Conservation (phyloP, 1,140 invertebrate species). For the Trichonephila clavata region DNA sequence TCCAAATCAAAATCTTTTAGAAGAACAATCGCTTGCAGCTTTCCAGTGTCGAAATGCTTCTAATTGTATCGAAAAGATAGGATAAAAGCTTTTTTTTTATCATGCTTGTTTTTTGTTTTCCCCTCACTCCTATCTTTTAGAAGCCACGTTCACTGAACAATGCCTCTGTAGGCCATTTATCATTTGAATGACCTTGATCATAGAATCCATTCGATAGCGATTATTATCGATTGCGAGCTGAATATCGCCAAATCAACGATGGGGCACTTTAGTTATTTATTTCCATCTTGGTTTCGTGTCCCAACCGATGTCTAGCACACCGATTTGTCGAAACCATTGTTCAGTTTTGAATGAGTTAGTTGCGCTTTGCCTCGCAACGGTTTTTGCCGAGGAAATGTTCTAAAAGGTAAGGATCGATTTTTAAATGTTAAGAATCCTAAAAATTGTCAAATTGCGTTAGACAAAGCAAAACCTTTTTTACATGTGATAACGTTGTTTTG, state of each 20-base stretch:
- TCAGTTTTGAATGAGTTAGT: not conserved
- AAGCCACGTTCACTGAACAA: constrained; percentile 37
- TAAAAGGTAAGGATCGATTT: not conserved
- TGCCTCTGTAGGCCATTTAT: constrained; percentile 29
- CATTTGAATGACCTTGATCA: constrained; percentile 32
- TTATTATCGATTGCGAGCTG: not conserved
- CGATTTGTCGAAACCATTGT: not conserved
- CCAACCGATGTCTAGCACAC: not conserved
- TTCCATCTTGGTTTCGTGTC: not conserved
- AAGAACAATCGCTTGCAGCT: not conserved
- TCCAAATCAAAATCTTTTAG: not conserved
- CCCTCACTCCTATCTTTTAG: not conserved
- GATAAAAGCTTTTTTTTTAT: not conserved
- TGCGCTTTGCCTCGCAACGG: no score
- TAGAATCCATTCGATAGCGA: not conserved
- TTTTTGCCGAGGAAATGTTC: not conserved
- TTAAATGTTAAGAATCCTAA: not conserved
- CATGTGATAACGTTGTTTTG: no score
- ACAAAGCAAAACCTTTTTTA: not conserved
- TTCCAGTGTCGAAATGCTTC: not conserved
- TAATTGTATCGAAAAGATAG: not conserved
- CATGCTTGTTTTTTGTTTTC: not conserved
- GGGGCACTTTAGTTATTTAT: not conserved
- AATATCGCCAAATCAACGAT: not conserved
- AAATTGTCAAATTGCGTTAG: not conserved